A percentile compares a stretch with the other conserved stretches of the same genome.
Evolutionary conservation across 2,113 vertebrate species (phyloP).

Genomic region (Ptyas mucosa): DNA sequence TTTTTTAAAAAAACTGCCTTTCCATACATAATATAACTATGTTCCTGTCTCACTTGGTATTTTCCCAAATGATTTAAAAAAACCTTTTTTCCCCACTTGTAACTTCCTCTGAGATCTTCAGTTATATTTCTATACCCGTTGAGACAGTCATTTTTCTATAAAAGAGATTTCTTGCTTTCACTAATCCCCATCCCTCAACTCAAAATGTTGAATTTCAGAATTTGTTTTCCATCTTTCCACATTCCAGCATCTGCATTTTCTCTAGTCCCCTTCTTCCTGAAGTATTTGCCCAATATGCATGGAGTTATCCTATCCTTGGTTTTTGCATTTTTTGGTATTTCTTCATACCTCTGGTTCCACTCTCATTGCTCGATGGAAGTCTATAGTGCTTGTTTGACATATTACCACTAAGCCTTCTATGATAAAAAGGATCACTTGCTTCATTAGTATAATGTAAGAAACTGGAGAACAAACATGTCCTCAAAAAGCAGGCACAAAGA

Average conservation of each 20-base stretch:
- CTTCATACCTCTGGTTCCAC: neutral
- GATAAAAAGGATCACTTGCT: neutral
- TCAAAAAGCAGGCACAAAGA: neutral
- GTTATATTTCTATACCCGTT: neutral
- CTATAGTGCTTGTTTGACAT: neutral
- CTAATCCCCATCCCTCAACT: neutral
- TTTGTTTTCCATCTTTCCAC: neutral
- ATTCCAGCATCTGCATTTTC: neutral
- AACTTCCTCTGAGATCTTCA: neutral
- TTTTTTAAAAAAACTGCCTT: neutral
- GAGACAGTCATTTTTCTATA: neutral
- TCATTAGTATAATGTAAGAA: neutral
- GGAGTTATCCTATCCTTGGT: neutral
- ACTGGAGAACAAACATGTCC: neutral
- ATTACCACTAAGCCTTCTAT: neutral
- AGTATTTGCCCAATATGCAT: neutral
- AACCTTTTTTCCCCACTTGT: neutral
- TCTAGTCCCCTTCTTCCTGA: neutral
- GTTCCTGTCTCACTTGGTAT: neutral
- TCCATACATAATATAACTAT: neutral
- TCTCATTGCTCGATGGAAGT: neutral
- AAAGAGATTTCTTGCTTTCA: neutral
- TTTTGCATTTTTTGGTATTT: neutral
- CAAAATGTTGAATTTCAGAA: neutral
- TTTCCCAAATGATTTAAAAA: neutral